Base-by-base conservation (phyloP, 2,797 vertebrate species). In the Falco naumanni region DNA sequence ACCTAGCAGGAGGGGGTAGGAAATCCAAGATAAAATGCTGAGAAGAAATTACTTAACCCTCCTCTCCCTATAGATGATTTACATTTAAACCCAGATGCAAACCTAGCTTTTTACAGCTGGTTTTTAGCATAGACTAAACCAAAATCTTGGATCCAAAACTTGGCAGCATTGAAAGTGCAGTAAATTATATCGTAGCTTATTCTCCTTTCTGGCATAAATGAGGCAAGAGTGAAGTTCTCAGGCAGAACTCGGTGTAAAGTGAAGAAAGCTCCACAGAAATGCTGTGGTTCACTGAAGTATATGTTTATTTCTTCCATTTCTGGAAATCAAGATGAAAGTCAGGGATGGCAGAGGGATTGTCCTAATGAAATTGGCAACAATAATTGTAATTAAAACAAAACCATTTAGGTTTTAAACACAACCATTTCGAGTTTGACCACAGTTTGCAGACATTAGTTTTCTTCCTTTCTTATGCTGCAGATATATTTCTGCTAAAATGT, bases 71-170 rank as follows among this genome's bases (percentile, higher is more conserved):
- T 14, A 24, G 47, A 28, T 69, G 15, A 56, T 85, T 93, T 93
- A 89, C 29, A 34, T 94, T 82, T 59, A 69, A 79, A 29, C 11
- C 56, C 69, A 83, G 65, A 93, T 87, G 34, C 34, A 94, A 89
- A 90, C 34, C 11, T 69, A 56, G 59, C 87, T 91, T 93, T 93
- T 93, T 84, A 84, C 6, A 5, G 70, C 70, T 87, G 84, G 3
- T 25, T 90, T 75, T 63, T 77, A 89, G 78, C 16, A 45, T 39
- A 91, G 87, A 85, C 82, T 87, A 91, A 96, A 83, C 57, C 50
- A 87, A 87, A 92, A 68, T 75, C 82, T 93, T 91, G 91, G 25
- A 87, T 89, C 24, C 45, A 56, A 80, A 85, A 50, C 68, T 61
- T 95, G n/a, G 31, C 50, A 75, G 16, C 20, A n/a, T 85, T 93